Conservation (phyloP, 2,113 vertebrate species). For the Echinops telfairi region DNA sequence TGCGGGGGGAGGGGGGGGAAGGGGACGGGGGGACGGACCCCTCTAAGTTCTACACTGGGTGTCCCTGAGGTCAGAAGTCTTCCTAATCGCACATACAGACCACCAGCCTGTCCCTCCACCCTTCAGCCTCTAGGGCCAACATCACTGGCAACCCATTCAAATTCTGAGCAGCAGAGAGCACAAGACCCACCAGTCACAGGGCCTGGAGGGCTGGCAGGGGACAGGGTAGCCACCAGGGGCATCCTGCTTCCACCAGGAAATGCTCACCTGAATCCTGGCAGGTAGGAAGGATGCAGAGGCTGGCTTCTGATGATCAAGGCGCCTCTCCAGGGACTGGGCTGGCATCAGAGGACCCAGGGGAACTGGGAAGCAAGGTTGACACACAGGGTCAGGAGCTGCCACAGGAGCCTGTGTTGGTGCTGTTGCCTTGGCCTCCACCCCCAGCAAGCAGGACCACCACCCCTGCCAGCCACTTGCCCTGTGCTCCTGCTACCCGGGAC, state of each 20-base stretch:
- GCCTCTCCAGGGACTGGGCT: background rate
- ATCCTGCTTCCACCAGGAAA: background rate
- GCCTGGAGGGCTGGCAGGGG: background rate
- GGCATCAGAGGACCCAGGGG: background rate
- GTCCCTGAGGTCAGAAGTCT: background rate
- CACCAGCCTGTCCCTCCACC: background rate
- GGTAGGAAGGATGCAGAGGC: background rate
- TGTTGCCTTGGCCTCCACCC: background rate
- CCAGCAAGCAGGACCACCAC: background rate
- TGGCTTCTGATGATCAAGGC: background rate
- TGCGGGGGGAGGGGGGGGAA: too few relatives aligned
- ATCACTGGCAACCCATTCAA: too few relatives aligned
- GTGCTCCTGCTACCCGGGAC: background rate
- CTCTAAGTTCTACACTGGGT: background rate
- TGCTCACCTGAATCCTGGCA: constrained; percentile 66
- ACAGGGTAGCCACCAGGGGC: background rate
- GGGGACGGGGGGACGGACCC: too few relatives aligned
- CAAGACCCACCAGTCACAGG: too few relatives aligned
- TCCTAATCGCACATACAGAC: background rate
- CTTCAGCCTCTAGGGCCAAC: background rate
- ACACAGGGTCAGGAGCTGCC: background rate
- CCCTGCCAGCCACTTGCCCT: background rate
- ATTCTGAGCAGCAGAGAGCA: too few relatives aligned
- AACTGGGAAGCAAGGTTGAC: constrained; percentile 47
- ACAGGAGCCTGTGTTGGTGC: too few relatives aligned